Base-by-base conservation (phyloP, 2,797 vertebrate species). In the Muscicapa comitata region DNA sequence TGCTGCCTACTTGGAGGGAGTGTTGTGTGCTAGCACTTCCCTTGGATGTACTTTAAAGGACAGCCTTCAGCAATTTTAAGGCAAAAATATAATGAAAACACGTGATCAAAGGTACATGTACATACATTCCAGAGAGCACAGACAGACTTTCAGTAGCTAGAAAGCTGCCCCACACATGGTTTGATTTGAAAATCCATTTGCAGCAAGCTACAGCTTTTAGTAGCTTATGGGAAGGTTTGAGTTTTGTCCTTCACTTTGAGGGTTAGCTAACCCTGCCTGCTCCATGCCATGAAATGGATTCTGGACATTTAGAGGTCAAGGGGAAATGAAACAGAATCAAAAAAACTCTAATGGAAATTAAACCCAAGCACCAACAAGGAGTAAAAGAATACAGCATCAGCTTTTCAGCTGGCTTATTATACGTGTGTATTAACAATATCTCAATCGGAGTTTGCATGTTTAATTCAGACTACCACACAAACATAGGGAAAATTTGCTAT, bases 141-240 rank as follows among this genome's bases (percentile, higher is more conserved):
- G 20, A 37, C 1, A 71, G 29, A 63, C 25, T 5, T 76, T n/a
- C 11, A 75, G 31, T 1, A 82, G 31, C 55, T 43, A 57, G 29
- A 90, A 88, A 25, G 24, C 13, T 71, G 59, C 6, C 9, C 54
- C 8, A 5, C 13, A 20, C 11, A n/a, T 3, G 23, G 31, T 59
- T 71, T 61, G 31, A 83, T 71, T 70, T 79, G 66, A 91, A 94
- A 89, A 75, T 20, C 53, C 24, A 62, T 28, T 50, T 81, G n/a
- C 26, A 65, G 23, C 10, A 91, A 24, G 23, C 23, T 71, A 7
- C 12, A 74, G 68, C 4, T 68, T 77, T 55, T 29, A 45, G 17
- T n/a, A 38, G 62, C 45, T 38, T 81, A 45, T 17, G 45, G 10
- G 33, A 86, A 80, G 37, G 7, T 78, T 68, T 75, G 38, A 86